phyloP scores from a whole-genome alignment of 2,888 invertebrate genomes.

The Hyppa rectilinea region DNA sequence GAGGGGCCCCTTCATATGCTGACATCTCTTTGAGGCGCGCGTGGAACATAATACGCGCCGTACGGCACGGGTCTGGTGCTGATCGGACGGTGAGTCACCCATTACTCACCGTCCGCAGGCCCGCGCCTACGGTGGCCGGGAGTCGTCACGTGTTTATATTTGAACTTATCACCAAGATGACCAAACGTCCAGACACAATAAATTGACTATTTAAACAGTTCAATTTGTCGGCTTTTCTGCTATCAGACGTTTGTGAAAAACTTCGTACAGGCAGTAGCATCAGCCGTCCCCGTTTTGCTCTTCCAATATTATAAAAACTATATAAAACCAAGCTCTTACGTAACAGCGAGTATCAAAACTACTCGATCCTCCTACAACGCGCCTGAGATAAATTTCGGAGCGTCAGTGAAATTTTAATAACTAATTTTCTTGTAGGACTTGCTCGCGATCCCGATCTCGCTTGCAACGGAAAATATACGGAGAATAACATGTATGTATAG shows the following conservation, averaged over 20 bases:
- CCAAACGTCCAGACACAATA: neutral
- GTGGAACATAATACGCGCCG: too few species aligned
- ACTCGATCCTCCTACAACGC: conserved; percentile 67
- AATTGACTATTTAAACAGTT: neutral
- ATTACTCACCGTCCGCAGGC: too few species aligned
- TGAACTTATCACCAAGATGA: neutral
- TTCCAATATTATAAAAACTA: too few species aligned
- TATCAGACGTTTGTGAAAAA: neutral
- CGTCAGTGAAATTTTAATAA: conserved; percentile 91
- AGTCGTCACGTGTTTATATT: too few species aligned
- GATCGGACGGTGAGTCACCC: too few species aligned
- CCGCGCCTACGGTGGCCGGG: too few species aligned
- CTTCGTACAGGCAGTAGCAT: neutral
- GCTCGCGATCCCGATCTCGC: conserved; percentile 61
- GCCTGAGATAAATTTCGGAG: conserved; percentile 89
- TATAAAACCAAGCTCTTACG: conserved; percentile 46
- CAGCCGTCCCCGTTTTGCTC: neutral
- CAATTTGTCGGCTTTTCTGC: neutral
- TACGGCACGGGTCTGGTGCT: too few species aligned
- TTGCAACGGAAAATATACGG: conserved; percentile 65
- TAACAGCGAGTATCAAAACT: conserved; percentile 72
- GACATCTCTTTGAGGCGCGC: too few species aligned
- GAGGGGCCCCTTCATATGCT: too few species aligned
- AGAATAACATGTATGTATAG: conserved; percentile 45
- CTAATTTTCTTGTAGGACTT: conserved; percentile 90